These are phyloP conservation scores for Sepiola atlantica DNA, from an alignment of 2,888 invertebrate species.

Conservation along the genomic window DNA sequence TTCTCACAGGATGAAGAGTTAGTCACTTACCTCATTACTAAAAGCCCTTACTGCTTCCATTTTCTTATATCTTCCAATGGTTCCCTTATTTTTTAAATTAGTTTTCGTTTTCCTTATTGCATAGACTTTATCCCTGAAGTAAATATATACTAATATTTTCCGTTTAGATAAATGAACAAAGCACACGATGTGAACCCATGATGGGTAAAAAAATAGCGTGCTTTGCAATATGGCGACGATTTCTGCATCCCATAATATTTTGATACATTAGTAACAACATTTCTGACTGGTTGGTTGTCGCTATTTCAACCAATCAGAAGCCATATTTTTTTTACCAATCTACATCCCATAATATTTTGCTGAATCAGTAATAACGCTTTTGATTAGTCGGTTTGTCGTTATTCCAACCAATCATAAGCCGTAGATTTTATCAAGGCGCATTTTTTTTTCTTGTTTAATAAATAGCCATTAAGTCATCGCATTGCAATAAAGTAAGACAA, in stretches of 20 bases:
- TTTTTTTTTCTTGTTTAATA: too few relatives aligned
- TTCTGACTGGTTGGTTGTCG: not conserved
- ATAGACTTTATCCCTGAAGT: not conserved
- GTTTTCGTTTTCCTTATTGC: not conserved
- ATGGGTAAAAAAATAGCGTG: slow-evolving; percentile 43
- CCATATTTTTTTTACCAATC: not conserved
- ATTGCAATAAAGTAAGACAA: too few relatives aligned
- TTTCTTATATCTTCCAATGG: slow-evolving; percentile 38
- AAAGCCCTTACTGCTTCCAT: slow-evolving; percentile 91
- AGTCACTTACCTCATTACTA: slow-evolving; percentile 85
- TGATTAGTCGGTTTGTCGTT: too few relatives aligned
- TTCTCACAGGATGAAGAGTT: not conserved
- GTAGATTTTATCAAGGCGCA: too few relatives aligned
- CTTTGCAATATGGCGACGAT: slow-evolving; percentile 44
- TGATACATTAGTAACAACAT: not conserved
- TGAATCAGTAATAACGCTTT: too few relatives aligned
- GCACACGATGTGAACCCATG: slow-evolving; percentile 42
- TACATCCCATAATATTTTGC: not conserved
- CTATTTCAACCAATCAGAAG: not conserved
- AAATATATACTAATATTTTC: not conserved
- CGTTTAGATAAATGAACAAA: slow-evolving; percentile 38
- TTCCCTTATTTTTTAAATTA: not conserved
- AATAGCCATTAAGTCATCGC: too few relatives aligned
- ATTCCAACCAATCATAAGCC: too few relatives aligned
- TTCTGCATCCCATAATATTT: slow-evolving; percentile 34